Percentiles rank a stretch among this genome's conserved stretches.
These are phyloP conservation scores for Pterocles gutturalis DNA, from an alignment of 2,113 vertebrate species.

Conservation along the genomic window DNA sequence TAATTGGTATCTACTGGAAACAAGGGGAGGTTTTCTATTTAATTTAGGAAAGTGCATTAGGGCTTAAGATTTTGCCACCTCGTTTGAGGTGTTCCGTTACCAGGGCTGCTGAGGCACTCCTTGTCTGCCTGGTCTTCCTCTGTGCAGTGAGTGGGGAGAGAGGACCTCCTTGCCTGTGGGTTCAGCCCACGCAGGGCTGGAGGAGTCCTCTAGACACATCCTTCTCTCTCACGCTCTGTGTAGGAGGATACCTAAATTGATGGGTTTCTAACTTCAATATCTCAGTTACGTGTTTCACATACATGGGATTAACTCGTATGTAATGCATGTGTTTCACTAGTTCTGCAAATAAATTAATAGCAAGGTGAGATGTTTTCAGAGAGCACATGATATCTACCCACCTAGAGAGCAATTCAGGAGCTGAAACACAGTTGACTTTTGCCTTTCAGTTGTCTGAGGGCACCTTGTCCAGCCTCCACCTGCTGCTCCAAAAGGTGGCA, in stretches of 20 bases:
- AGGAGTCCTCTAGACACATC: rapidly evolving
- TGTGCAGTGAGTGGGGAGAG: not conserved
- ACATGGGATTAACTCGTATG: not conserved
- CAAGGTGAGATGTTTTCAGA: not conserved
- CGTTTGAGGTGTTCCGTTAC: not conserved
- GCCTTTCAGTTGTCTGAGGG: not conserved
- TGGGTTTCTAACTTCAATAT: not conserved
- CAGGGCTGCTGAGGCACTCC: rapidly evolving
- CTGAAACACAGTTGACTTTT: not conserved
- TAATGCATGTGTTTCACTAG: not conserved
- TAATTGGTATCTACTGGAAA: not conserved
- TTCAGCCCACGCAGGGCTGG: not conserved
- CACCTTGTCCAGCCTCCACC: not conserved
- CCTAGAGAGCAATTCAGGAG: not conserved
- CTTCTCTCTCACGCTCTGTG: rapidly evolving
- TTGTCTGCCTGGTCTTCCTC: not conserved
- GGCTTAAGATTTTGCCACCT: not conserved
- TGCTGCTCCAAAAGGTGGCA: not conserved
- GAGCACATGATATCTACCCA: not conserved
- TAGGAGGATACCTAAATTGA: not conserved
- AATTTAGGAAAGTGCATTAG: not conserved
- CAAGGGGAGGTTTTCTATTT: not conserved
- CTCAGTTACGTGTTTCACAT: not conserved
- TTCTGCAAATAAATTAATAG: not conserved
- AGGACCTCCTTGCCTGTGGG: not conserved